A percentile compares a stretch with the other conserved stretches of the same genome.
These are phyloP conservation scores for Sphaerophoria rueppellii DNA, from an alignment of 2,888 invertebrate genomes.

Conservation along the genomic window DNA sequence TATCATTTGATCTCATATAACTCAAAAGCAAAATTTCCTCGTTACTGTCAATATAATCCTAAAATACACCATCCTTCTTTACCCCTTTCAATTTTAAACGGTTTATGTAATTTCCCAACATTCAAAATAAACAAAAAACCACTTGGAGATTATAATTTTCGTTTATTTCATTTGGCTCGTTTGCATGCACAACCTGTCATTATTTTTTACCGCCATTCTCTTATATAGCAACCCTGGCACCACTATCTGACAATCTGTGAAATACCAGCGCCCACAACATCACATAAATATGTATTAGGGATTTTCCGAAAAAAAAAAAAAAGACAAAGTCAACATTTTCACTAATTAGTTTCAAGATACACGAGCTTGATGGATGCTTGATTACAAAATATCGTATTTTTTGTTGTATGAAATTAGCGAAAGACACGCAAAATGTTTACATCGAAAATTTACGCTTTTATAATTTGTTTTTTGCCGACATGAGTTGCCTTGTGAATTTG, in stretches of 20 bases:
- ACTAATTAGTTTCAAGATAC: constrained; percentile 62
- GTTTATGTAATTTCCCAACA: constrained; percentile 37
- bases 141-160: constrained; percentile 53
- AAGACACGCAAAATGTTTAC: constrained; percentile 25
- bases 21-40: too few species aligned
- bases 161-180: constrained; percentile 59
- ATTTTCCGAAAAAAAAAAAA: constrained; percentile 40
- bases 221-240: not conserved
- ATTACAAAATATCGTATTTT: constrained; percentile 27
- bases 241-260: constrained; percentile 10
- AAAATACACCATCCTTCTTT: not conserved
- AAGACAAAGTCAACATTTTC: constrained; percentile 65
- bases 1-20: too few species aligned
- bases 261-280: constrained; percentile 12
- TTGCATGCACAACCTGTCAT: constrained; percentile 21
- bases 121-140: constrained; percentile 52
- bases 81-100: not conserved
- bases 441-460: not conserved
- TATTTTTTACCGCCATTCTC: constrained; percentile 1
- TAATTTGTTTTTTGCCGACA: not conserved
- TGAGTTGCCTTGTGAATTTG: too few species aligned
- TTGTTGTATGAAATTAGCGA: not conserved
- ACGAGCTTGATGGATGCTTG: constrained; percentile 30
- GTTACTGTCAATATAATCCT: too few species aligned
- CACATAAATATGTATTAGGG: constrained; percentile 9